Conservation (phyloP, 2,113 vertebrate genomes). For the Semicossyphus pulcher region DNA sequence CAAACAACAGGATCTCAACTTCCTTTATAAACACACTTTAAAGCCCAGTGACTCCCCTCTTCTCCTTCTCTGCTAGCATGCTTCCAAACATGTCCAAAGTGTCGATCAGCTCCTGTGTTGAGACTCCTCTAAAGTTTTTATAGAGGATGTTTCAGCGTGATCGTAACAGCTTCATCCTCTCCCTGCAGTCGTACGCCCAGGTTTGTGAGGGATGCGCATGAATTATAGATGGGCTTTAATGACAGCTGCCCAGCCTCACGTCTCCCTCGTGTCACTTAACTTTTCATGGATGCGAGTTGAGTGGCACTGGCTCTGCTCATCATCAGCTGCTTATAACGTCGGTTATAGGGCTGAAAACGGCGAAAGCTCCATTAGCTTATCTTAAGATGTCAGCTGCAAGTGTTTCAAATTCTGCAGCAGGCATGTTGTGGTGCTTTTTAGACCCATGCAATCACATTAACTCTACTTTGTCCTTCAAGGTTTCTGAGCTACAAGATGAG, state of each 20-base stretch:
- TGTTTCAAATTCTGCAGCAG: constrained; percentile 3
- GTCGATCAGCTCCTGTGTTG: neutral
- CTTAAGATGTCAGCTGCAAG: too few relatives aligned
- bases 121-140: constrained; percentile 10
- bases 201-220: constrained; percentile 53
- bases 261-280: constrained; percentile 56
- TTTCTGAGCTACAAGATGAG: neutral
- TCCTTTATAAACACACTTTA: constrained; percentile 31
- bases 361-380: neutral
- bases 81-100: neutral
- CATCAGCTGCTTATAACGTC: neutral
- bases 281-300: constrained; percentile 48
- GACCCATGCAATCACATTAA: neutral
- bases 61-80: neutral
- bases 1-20: constrained; percentile 24
- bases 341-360: neutral
- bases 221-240: constrained; percentile 67
- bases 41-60: neutral
- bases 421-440: neutral
- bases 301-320: constrained; percentile 21
- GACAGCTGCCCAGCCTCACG: constrained; percentile 52
- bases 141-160: constrained; percentile 12
- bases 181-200: constrained; percentile 19
- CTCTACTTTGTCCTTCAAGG: neutral
- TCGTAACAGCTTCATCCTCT: constrained; percentile 21